Evolutionary conservation across 2,888 invertebrate genomes (phyloP).

Genomic region (Empis livida): DNA sequence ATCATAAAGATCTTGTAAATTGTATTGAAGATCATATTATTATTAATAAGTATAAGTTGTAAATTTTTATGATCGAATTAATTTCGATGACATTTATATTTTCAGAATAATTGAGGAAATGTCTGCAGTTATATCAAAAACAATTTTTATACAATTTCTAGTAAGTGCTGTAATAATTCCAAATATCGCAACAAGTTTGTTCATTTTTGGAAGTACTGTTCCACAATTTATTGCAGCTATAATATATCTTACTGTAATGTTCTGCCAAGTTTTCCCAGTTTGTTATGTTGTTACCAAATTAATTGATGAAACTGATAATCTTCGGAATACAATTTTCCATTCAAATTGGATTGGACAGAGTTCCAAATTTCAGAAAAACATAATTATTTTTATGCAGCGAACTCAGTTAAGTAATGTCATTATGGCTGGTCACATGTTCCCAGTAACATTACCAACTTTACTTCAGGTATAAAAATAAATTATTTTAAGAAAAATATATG

Average conservation of each 20-base stretch:
- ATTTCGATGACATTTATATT: too few species aligned
- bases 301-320: constrained; percentile 13
- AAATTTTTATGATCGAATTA: too few species aligned
- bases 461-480: not conserved
- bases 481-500: too few species aligned
- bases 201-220: constrained; percentile 15
- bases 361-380: not conserved
- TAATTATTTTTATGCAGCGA: not conserved
- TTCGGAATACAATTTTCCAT: constrained; percentile 3
- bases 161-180: constrained; percentile 15
- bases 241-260: constrained; percentile 13
- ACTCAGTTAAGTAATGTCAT: not conserved
- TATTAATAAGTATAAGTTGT: not conserved
- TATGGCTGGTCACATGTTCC: not conserved
- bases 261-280: constrained; percentile 16
- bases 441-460: not conserved
- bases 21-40: constrained; percentile 1
- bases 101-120: constrained; percentile 5
- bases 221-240: constrained; percentile 11
- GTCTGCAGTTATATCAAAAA: constrained; percentile 14
- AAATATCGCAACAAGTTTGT: constrained; percentile 17
- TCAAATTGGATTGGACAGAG: not conserved
- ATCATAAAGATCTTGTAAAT: not conserved
- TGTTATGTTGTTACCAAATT: constrained; percentile 17
- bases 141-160: constrained; percentile 17